Conservation (phyloP, 2,113 vertebrate genomes). For the Psettodes erumei region DNA sequence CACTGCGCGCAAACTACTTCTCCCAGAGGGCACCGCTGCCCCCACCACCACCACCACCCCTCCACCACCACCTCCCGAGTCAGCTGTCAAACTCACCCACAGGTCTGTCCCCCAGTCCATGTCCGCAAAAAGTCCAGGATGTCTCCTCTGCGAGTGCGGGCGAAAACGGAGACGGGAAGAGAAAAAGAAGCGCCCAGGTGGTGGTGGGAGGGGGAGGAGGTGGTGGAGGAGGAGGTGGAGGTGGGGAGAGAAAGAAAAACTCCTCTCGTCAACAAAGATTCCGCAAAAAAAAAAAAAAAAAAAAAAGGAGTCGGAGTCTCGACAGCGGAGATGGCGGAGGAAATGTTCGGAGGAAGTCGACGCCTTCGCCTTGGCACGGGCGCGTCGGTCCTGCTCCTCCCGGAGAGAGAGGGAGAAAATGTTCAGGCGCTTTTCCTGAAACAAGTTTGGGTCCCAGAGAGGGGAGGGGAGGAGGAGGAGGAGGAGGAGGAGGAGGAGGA, state of each 20-base stretch:
- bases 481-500: background rate
- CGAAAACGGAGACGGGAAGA: background rate
- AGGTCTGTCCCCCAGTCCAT: constrained; percentile 80
- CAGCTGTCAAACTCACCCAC: constrained; percentile 80
- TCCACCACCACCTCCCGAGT: constrained; percentile 18
- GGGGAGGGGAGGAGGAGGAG: constrained; percentile 4
- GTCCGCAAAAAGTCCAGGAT: constrained; percentile 45
- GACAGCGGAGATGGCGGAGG: constrained; percentile 63
- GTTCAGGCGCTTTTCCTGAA: constrained; percentile 63
- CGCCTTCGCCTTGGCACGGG: constrained; percentile 73
- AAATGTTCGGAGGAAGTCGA: constrained; percentile 77
- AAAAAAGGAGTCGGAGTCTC: constrained; percentile 25
- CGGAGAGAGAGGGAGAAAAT: constrained; percentile 30
- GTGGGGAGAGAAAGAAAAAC: too few relatives aligned
- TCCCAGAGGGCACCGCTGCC: too few relatives aligned
- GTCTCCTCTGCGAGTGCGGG: constrained; percentile 16
- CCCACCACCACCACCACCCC: too few relatives aligned
- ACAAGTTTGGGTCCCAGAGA: constrained; percentile 56
- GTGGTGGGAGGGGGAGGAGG: background rate
- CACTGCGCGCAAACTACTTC: too few relatives aligned
- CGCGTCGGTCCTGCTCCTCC: constrained; percentile 52
- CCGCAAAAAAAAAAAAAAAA: too few relatives aligned
- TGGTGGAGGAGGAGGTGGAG: background rate
- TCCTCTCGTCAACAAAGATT: constrained; percentile 3
- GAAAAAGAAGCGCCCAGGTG: constrained; percentile 12